A percentile compares a stretch with the other conserved stretches of the same genome.
phyloP scores from a whole-genome alignment of 1,140 invertebrate species.

The Papilio aristodemus region DNA sequence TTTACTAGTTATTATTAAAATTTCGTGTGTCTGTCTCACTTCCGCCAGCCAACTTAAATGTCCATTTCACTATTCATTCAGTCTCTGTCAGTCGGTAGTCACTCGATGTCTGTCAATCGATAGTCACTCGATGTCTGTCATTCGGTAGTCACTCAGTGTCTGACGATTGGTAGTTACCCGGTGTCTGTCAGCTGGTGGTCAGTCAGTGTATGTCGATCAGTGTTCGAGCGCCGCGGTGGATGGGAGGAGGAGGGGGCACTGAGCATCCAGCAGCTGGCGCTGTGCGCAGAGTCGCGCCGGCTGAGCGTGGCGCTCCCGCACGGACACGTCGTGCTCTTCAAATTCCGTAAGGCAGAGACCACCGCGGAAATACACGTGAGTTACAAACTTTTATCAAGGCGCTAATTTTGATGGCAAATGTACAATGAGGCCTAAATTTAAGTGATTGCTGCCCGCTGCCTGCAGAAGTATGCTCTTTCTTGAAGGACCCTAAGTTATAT shows the following conservation, averaged over 20 bases:
- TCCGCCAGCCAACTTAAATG: too few species aligned
- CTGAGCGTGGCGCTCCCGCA: conserved; percentile 94
- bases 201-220: conserved; percentile 36
- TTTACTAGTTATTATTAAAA: too few species aligned
- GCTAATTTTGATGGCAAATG: too few species aligned
- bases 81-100: too few species aligned
- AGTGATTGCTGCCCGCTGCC: too few species aligned
- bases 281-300: conserved; percentile 95
- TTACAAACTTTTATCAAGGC: conserved; percentile 35
- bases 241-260: conserved; percentile 86
- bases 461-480: too few species aligned
- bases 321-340: conserved; percentile 96
- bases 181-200: background rate
- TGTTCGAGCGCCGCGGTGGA: conserved; percentile 81
- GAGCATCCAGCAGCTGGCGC: conserved; percentile 94
- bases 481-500: too few species aligned
- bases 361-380: conserved; percentile 91
- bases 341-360: conserved; percentile 95
- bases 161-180: too few species aligned
- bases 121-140: background rate
- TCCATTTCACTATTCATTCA: too few species aligned
- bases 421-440: too few species aligned
- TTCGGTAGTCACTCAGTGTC: background rate
- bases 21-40: too few species aligned
- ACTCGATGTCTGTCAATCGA: too few species aligned